phyloP scores from a whole-genome alignment of 2,113 vertebrate species.

The Halichoerus grypus region DNA sequence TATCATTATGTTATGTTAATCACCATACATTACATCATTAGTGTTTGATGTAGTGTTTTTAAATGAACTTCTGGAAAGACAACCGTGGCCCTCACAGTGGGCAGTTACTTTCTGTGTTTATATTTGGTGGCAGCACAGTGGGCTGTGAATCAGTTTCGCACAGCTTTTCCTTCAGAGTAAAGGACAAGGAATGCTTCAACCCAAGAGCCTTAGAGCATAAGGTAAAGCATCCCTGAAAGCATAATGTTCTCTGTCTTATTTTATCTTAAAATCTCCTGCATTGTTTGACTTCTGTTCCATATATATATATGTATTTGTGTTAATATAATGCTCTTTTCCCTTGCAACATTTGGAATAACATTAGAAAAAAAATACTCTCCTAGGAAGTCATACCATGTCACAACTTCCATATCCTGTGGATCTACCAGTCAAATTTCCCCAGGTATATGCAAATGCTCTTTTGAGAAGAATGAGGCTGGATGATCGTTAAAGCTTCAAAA shows the following conservation, averaged over 20 bases:
- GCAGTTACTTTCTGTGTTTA: not conserved
- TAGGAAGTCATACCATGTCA: not conserved
- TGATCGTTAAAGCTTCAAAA: slow-evolving; percentile 5
- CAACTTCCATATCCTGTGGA: not conserved
- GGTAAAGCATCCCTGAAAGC: not conserved
- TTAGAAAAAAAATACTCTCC: not conserved
- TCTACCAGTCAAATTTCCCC: not conserved
- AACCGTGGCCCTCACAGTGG: not conserved
- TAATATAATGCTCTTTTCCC: not conserved
- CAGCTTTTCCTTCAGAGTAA: not conserved
- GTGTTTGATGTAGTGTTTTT: not conserved
- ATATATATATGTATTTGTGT: not conserved
- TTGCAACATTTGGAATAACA: not conserved
- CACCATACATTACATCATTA: no score
- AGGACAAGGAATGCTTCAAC: not conserved
- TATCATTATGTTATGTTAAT: no score
- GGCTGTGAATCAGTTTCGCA: not conserved
- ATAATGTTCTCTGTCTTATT: not conserved
- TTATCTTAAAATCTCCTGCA: slow-evolving; percentile 4
- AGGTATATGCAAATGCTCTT: not conserved
- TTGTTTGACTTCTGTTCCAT: not conserved
- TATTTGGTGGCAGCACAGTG: not conserved
- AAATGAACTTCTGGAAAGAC: not conserved
- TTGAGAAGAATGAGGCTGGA: not conserved
- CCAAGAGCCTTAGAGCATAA: not conserved